Percentiles rank a stretch among this genome's conserved stretches.
Conservation (phyloP, 2,113 vertebrate genomes). For the Dasyprocta punctata region DNA sequence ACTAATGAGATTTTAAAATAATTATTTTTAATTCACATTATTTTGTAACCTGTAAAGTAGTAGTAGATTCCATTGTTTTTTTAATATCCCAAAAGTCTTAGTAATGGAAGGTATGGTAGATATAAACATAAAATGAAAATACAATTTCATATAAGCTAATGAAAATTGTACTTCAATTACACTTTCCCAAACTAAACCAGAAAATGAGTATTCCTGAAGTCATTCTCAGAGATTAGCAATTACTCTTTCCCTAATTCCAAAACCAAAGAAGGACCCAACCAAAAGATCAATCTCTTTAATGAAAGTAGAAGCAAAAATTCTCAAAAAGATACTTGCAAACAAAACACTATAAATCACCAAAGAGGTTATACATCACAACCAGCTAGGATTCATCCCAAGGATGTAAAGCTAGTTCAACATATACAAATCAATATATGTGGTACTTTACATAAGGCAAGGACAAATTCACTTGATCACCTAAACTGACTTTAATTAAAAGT, state of each 20-base stretch:
- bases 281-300: not conserved
- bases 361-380: not conserved
- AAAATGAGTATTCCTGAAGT: not conserved
- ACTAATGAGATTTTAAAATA: not conserved
- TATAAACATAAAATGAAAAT: not conserved
- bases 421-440: not conserved
- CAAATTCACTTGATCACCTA: not conserved
- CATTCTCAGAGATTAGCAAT: not conserved
- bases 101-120: not conserved
- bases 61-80: not conserved
- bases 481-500: not conserved
- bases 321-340: not conserved
- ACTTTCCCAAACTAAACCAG: not conserved
- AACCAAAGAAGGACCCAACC: not conserved
- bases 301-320: not conserved
- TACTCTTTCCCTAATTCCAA: not conserved
- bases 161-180: not conserved
- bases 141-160: not conserved
- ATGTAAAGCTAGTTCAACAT: not conserved
- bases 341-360: not conserved
- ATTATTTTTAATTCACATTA: not conserved
- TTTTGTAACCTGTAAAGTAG: not conserved
- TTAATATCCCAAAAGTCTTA: not conserved
- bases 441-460: not conserved
- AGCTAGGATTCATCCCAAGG: not conserved